Conservation (phyloP, 2,113 vertebrate genomes). For the Plecotus auritus region DNA sequence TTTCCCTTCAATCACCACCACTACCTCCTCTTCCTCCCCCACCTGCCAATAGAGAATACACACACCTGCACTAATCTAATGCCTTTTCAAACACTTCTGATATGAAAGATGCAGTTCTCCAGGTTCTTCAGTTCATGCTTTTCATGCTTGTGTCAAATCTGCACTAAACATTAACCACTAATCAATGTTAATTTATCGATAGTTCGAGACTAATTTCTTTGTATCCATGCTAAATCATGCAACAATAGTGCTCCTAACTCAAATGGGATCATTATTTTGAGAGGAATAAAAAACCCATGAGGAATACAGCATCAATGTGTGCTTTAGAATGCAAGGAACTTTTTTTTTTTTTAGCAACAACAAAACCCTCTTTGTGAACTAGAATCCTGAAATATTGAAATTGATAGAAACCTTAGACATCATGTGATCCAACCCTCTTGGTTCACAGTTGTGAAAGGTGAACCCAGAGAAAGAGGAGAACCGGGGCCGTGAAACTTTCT, state of each 20-base stretch:
- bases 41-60: not conserved
- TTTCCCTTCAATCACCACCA: not conserved
- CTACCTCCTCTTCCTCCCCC: not conserved
- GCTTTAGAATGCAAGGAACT: not conserved
- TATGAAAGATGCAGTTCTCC: not conserved
- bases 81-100: conserved; percentile 39
- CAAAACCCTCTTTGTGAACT: not conserved
- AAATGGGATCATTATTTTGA: conserved; percentile 45
- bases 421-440: not conserved
- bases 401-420: not conserved
- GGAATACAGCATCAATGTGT: not conserved
- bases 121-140: not conserved
- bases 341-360: not conserved
- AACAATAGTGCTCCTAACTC: conserved; percentile 53
- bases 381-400: not conserved
- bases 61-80: not conserved
- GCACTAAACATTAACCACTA: not conserved
- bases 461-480: not conserved
- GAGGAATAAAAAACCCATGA: not conserved
- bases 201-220: conserved; percentile 50
- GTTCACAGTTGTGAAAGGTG: not conserved
- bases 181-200: conserved; percentile 62
- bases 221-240: not conserved
- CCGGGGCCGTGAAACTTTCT: not conserved
- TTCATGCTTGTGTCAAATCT: conserved; percentile 48